Evolutionary conservation across 2,888 invertebrate genomes (phyloP), one percentile per base, ranked within the genome.

Genomic region (Dynastes grantii): DNA sequence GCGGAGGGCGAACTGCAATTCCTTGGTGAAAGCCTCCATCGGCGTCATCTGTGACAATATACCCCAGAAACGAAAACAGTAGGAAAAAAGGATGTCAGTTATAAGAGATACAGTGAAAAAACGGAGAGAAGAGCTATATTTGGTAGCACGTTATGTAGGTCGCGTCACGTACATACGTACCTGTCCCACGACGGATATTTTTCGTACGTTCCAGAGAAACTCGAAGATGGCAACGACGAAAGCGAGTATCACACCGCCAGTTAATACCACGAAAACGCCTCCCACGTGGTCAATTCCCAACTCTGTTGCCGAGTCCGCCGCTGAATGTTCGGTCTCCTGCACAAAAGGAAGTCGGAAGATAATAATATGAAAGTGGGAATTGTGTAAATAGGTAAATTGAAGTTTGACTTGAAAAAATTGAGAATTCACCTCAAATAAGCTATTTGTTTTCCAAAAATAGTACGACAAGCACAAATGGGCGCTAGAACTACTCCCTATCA

Each of bases 261-360:
- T 92, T 6, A 98, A 90, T 3, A 98, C 96, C 37, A 97, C 92
- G 87, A 97, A 98, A 65, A 97, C 96, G 82, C 98, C 97, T 82
- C 97, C 97, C 0, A 97, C 96, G 88, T 98, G 97, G 82, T 94
- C 92, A 89, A 98, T 91, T 79, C 95, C 94, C 73, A 97, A 88
- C 65, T 93, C 93, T 16, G 91, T 91, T 6, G 90, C 90, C 45
- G 87, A 84, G 8, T 67, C 67, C 8, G n/a, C 67, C 9, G 49
- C 45, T 9, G 67, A 45, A 22, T 49, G 45, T 45, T 67, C 67
- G 49, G 67, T 67, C 45, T 67, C 67, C 67, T 67, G 11, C 16
- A 45, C 45, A 45, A 11, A 45, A 11, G 11, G 45, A 45, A 45
- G 45, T 8, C 45, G 45, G 8, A 45, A 45, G 45, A 11, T 11